Conservation (phyloP, 2,113 vertebrate genomes). For the Indri indri region DNA sequence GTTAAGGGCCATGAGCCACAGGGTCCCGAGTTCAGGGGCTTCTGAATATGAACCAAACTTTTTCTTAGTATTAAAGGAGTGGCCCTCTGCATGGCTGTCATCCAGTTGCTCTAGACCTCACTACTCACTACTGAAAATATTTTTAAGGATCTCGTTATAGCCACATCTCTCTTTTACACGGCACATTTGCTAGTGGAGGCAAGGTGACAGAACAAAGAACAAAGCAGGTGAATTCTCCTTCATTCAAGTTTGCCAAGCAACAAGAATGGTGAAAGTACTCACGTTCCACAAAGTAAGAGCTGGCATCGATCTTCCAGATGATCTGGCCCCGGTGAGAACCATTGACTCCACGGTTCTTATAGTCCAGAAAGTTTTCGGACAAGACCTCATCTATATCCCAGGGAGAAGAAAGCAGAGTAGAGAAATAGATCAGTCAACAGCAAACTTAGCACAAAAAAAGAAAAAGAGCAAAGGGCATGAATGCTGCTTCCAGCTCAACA, state of each 20-base stretch:
- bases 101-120: background rate
- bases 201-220: background rate
- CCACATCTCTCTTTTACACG: background rate
- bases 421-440: background rate
- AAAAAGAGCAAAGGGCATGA: background rate
- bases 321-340: conserved; percentile 97
- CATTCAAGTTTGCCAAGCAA: background rate
- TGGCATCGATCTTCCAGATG: conserved; percentile 96
- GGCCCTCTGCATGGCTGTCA: background rate
- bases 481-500: background rate
- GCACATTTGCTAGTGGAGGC: background rate
- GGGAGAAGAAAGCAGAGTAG: conserved; percentile 9
- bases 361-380: conserved; percentile 98
- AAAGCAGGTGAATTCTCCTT: background rate
- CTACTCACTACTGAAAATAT: background rate
- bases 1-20: background rate
- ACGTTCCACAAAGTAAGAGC: conserved; percentile 93
- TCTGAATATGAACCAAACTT: background rate
- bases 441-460: background rate
- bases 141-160: background rate
- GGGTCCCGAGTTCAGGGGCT: background rate
- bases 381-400: conserved; percentile 90
- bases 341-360: conserved; percentile 97
- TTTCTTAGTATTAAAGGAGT: background rate
- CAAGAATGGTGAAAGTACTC: conserved; percentile 79